phyloP scores from a whole-genome alignment of 2,113 vertebrate genomes.

The Archilochus colubris region DNA sequence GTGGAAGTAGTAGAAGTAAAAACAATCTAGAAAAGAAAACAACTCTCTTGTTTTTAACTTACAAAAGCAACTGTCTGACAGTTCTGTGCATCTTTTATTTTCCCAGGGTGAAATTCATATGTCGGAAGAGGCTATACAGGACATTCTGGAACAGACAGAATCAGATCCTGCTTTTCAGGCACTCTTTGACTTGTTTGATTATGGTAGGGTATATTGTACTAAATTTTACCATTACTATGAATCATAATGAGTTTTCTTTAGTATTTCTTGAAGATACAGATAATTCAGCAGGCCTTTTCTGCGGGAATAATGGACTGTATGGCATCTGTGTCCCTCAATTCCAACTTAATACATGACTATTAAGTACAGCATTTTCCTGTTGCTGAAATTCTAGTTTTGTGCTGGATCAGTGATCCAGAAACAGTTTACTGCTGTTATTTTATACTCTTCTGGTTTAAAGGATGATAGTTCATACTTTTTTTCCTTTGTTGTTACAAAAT shows the following conservation, averaged over 20 bases:
- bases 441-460: not conserved
- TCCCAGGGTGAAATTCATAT: slow-evolving; percentile 95
- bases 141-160: slow-evolving; percentile 95
- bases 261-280: not conserved
- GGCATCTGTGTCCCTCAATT: not conserved
- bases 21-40: not conserved
- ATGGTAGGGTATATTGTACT: slow-evolving; percentile 75
- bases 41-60: not conserved
- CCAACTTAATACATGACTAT: not conserved
- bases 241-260: not conserved
- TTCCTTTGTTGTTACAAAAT: not conserved
- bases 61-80: not conserved
- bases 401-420: not conserved
- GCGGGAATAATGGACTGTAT: not conserved
- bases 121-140: slow-evolving; percentile 96
- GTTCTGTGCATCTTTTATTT: not conserved
- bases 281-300: not conserved
- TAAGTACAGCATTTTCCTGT: not conserved
- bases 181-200: slow-evolving; percentile 96
- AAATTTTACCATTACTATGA: not conserved
- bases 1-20: not conserved
- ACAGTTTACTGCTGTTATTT: not conserved
- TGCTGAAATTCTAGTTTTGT: not conserved
- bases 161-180: slow-evolving; percentile 98
- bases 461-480: not conserved